Evolutionary conservation across 1,140 invertebrate genomes (phyloP).

Genomic region (Megalopta genalis): DNA sequence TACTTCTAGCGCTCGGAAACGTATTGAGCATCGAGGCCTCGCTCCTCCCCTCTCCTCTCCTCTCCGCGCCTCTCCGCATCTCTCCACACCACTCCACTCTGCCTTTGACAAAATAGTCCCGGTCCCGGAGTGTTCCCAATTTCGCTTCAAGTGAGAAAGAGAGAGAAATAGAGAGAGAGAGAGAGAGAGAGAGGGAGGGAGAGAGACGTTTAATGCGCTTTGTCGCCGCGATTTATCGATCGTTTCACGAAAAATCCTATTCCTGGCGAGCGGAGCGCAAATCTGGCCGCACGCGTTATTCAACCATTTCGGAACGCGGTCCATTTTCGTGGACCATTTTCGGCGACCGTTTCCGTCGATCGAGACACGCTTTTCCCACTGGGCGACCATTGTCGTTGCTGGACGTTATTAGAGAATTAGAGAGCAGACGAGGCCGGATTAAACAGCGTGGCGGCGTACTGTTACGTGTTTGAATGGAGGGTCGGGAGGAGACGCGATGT

Average conservation of each 20-base stretch:
- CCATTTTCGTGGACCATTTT: not conserved
- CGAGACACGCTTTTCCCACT: conserved; percentile 2
- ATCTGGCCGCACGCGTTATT: conserved; percentile 10
- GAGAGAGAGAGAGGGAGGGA: too few species aligned
- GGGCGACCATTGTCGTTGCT: conserved; percentile 46
- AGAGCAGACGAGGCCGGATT: conserved; percentile 52
- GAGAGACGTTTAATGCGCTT: conserved; percentile 70
- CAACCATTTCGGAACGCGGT: not conserved
- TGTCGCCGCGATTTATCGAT: conserved; percentile 62
- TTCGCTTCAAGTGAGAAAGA: conserved; percentile 7
- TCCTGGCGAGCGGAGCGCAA: not conserved
- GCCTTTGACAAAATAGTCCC: conserved; percentile 50
- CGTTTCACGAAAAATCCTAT: conserved; percentile 55
- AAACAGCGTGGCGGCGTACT: conserved; percentile 52
- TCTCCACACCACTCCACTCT: conserved; percentile 58
- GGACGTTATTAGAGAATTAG: conserved; percentile 67
- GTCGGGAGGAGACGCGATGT: conserved; percentile 64
- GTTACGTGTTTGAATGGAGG: conserved; percentile 68
- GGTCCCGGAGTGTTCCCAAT: conserved; percentile 46
- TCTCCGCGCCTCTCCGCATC: conserved; percentile 61
- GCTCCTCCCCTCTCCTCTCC: conserved; percentile 59
- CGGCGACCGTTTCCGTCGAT: too few species aligned
- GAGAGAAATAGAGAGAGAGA: too few species aligned
- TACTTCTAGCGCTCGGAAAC: conserved; percentile 10
- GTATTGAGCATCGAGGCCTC: conserved; percentile 47